Evolutionary conservation across 2,113 vertebrate genomes (phyloP), one percentile per base, ranked within the genome.

Genomic region (Trogon surrucura): DNA sequence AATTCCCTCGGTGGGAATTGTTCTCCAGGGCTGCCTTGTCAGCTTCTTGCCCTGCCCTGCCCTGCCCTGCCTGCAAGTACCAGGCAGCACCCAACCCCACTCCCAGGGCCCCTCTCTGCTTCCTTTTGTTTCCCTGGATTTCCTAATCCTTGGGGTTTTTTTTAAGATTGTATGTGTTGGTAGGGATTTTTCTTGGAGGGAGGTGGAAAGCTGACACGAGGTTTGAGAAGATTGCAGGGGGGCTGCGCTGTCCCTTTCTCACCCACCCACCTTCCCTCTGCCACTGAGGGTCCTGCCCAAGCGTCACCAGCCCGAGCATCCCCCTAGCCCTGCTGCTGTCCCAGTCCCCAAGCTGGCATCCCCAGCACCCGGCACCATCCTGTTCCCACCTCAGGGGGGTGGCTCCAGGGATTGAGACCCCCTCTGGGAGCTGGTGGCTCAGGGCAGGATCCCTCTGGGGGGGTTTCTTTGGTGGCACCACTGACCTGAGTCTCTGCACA

Each of bases 261-360:
- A 44, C 32, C 16, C 27, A 20, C 20, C 14, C 2, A 1, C 23
- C 44, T 74, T 8, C 16, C 5, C 34, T 29, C 48, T 65, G 53
- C 70, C 56, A 23, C 64, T 1, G 0, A 66, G 60, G 56, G 30
- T 61, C 60, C 58, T 62, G 48, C 60, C 30, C 5, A 9, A n/a
- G 32, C 19, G 9, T 50, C 71, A 30, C 30, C 58, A 54, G 19
- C 66, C 65, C 3, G 1, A 22, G 17, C 41, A 73, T 22, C 50
- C 13, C 44, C 29, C 45, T 6, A 15, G 80, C 8, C 8, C 62
- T 32, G 36, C 53, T 69, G 41, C 65, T 25, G 5, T 38, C 34
- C 73, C 2, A 0, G 47, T 60, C 27, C 38, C 50, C 56, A 48
- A 0, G 3, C 22, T 1, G 0, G 10, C 1, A 0, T 25, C 14